Evolutionary conservation across 2,888 invertebrate genomes (phyloP).

Genomic region (Pseudanteris insignis): DNA sequence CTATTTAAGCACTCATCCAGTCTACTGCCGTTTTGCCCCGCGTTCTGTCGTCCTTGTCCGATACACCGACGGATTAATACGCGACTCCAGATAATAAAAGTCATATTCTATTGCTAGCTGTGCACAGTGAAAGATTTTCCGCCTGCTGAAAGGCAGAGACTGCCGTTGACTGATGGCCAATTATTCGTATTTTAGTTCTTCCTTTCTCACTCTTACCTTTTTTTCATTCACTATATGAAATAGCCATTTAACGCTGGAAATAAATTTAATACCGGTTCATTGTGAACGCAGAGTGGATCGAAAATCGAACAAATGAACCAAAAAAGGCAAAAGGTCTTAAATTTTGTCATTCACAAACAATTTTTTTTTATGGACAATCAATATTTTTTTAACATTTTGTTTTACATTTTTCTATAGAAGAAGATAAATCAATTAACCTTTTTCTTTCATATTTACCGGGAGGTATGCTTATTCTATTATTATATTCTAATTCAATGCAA

Average conservation of each 20-base stretch:
- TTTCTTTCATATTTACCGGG: too few species aligned
- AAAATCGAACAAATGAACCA: too few species aligned
- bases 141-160: slow-evolving; percentile 12
- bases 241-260: slow-evolving; percentile 8
- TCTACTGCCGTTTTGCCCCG: slow-evolving; percentile 18
- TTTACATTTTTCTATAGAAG: too few species aligned
- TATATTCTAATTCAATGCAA: too few species aligned
- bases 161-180: slow-evolving; percentile 30
- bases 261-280: slow-evolving; percentile 2
- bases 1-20: slow-evolving; percentile 38
- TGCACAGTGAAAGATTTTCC: slow-evolving; percentile 29
- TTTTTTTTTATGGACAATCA: too few species aligned
- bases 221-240: slow-evolving; percentile 19
- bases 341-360: too few species aligned
- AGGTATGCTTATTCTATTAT: too few species aligned
- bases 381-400: too few species aligned
- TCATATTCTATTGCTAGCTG: slow-evolving; percentile 35
- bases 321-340: too few species aligned
- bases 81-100: slow-evolving; percentile 40
- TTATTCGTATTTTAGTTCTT: slow-evolving; percentile 26
- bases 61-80: slow-evolving; percentile 41
- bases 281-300: background rate
- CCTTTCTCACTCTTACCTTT: slow-evolving; percentile 7
- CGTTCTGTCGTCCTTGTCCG: slow-evolving; percentile 22
- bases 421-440: too few species aligned